A percentile compares a stretch with the other conserved stretches of the same genome.
phyloP scores from a whole-genome alignment of 1,140 invertebrate species.

The Rhopalosiphum padi region DNA sequence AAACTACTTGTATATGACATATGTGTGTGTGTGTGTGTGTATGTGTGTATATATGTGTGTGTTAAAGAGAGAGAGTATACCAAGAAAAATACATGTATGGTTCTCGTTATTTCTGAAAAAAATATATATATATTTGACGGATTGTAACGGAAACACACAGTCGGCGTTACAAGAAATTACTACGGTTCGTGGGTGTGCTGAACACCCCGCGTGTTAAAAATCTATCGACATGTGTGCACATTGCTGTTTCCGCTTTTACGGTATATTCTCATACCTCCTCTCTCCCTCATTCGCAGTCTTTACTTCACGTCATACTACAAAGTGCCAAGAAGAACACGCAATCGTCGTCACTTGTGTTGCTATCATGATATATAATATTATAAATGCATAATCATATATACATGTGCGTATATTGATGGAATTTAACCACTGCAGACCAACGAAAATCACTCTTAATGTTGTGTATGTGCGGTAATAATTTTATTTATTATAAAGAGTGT shows the following conservation, averaged over 20 bases:
- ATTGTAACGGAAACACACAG: conserved; percentile 28
- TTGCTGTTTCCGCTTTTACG: conserved; percentile 44
- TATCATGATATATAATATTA: neutral
- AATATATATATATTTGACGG: neutral
- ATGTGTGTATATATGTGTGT: neutral
- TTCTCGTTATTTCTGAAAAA: conserved; percentile 44
- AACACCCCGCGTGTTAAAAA: conserved; percentile 38
- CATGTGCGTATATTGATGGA: neutral
- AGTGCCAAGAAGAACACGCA: neutral
- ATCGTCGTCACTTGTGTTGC: neutral
- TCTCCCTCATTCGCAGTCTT: neutral
- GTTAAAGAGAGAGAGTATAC: neutral
- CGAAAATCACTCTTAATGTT: neutral
- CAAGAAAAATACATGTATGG: conserved; percentile 4
- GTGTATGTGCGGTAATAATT: neutral
- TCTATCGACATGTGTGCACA: conserved; percentile 35
- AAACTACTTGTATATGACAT: neutral
- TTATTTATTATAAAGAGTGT: neutral
- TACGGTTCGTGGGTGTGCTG: neutral
- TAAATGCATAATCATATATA: conserved; percentile 9
- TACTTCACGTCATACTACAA: neutral
- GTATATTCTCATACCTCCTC: neutral
- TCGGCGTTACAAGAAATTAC: conserved; percentile 20
- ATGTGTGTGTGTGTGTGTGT: neutral
- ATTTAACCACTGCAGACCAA: neutral